These are phyloP conservation scores for Torymus auratus DNA, from an alignment of 2,888 invertebrate genomes.

Conservation along the genomic window DNA sequence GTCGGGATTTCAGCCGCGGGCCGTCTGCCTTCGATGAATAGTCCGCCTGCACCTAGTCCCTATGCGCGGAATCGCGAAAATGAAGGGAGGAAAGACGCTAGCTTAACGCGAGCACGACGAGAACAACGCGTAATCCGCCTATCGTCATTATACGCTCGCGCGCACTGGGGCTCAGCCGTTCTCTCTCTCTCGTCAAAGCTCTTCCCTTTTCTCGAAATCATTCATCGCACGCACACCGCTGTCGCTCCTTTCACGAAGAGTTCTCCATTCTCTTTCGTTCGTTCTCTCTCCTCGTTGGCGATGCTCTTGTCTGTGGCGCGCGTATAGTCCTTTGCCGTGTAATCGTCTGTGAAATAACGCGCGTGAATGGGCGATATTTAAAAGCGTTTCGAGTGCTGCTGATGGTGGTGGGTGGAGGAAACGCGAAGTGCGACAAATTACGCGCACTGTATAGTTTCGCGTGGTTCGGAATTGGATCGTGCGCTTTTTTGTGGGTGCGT, in stretches of 20 bases:
- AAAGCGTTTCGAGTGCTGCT: not conserved
- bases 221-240: not conserved
- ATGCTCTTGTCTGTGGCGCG: too few relatives aligned
- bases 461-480: too few relatives aligned
- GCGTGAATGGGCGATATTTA: slow-evolving; percentile 13
- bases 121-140: slow-evolving; percentile 50
- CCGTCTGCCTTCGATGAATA: slow-evolving; percentile 29
- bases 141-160: slow-evolving; percentile 12
- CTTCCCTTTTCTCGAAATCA: slow-evolving; percentile 29
- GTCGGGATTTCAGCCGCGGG: not conserved
- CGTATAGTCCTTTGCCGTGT: not conserved
- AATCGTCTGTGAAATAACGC: slow-evolving; percentile 34
- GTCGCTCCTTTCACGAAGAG: not conserved
- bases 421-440: too few relatives aligned
- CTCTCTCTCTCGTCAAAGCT: not conserved
- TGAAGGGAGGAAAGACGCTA: slow-evolving; percentile 6
- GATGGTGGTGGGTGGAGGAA: not conserved
- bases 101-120: not conserved
- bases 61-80: slow-evolving; percentile 15
- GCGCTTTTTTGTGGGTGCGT: too few relatives aligned
- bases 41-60: too few relatives aligned
- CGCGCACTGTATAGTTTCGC: too few relatives aligned
- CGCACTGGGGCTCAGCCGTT: slow-evolving; percentile 7
- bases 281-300: not conserved
- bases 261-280: not conserved